Base-by-base conservation (phyloP, 1,140 invertebrate species). In the Drosophila nannoptera region DNA sequence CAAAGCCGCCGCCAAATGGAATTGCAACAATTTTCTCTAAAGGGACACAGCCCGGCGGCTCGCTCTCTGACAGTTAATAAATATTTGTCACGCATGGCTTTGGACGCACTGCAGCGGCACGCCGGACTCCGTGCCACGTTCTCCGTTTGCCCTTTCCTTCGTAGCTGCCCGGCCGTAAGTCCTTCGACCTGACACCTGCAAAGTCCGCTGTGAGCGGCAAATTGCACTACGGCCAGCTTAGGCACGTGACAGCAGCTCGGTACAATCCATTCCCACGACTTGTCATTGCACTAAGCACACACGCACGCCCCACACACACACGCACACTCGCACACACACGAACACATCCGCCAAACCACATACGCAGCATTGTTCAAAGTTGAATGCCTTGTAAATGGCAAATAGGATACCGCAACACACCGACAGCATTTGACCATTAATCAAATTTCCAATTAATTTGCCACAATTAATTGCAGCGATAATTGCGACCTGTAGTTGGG, bases 361-460 rank as follows among this genome's bases (percentile, higher is more conserved):
- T 12, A 50, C 66, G 60, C 55, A 56, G 48, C 56, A 63, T 75
- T 78, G 76, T 76, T 69, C 74, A 75, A 74, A 84, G 80, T 76
- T 80, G 76, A 84, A 74, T 81, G 67, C 69, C 65, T 81, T 64
- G 62, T 73, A 69, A 77, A 63, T 55, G 61, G 54, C 68, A 48
- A 66, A 33, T 55, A 73, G 48, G 48, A 58, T 52, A 53, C 72
- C 71, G 62, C 71, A 82, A 61, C 69, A 46, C 60, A 64, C 40
- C 46, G 59, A 60, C 67, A 71, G 38, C 75, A 75, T 62, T 60
- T 53, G 69, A 56, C 72, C 71, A 77, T 86, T 86, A 77, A 86
- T 86, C 77, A 86, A 81, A 77, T 86, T 75, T 87, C 77, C 75
- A 81, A 86, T 86, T 86, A 81, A 77, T 86, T 75, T 81, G 72